Base-by-base conservation (phyloP, 2,797 vertebrate genomes). In the Uromys caudimaculatus region DNA sequence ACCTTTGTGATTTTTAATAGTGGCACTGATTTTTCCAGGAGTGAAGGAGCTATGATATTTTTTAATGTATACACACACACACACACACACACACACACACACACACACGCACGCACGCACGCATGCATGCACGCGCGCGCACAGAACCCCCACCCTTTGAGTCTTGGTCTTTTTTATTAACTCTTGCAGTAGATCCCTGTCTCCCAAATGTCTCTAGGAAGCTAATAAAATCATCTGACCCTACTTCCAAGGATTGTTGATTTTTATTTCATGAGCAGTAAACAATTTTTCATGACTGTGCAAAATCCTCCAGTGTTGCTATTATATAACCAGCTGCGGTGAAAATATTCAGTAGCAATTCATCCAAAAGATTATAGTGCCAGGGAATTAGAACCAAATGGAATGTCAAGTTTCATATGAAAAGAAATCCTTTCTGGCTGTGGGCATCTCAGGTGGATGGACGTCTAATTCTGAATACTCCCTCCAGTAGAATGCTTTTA, bases 251-350 rank as follows among this genome's bases (percentile, higher is more conserved):
- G 75, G 41, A 76, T 47, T 86, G 58, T 41, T 94, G 64, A 78
- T 75, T 73, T 96, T 96, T 89, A 94, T 96, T 97, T 97, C 64
- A 90, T 85, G 58, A 92, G 19, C 69, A 88, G 83, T 67, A 78
- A 58, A 93, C 79, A 75, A 41, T 76, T 79, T 92, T 84, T 95
- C 78, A 85, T 62, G 76, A 95, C n/a, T 29, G 91, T 97, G 81
- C 52, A 78, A 62, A n/a, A 47, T 73, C n/a, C 78, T 91, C 79
- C 95, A 93, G 79, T 89, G 77, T 96, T 91, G 69, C 84, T 96
- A 50, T 95, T 97, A 91, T 58, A 91, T 89, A 97, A 96, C 71
- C 89, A 77, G 64, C 89, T 96, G 96, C 78, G 93, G 71, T 92
- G 95, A 90, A 89, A 90, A 95, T 95, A 92, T 77, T 95, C 54